phyloP scores from a whole-genome alignment of 2,797 vertebrate genomes.

The Ctenochaetus hawaiiensis region DNA sequence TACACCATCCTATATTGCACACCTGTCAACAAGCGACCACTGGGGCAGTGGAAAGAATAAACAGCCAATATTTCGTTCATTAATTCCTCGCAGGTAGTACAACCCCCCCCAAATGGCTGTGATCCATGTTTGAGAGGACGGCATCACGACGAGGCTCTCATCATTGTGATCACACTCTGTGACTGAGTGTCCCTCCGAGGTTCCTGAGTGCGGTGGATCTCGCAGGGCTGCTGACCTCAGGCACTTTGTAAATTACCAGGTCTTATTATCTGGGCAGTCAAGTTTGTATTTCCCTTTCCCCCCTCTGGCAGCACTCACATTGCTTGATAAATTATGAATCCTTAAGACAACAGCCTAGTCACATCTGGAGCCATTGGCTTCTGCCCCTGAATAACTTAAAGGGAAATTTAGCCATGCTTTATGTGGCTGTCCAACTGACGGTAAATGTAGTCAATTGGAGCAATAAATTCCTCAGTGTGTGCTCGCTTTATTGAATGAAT shows the following conservation, averaged over 20 bases:
- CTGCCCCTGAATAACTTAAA: conserved; percentile 53
- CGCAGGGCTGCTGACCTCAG: conserved; percentile 31
- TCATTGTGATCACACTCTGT: conserved; percentile 58
- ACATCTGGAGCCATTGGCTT: conserved; percentile 26
- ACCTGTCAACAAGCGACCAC: conserved; percentile 62
- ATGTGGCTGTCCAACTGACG: too few relatives aligned
- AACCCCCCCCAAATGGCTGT: background rate
- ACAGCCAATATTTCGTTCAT: conserved; percentile 59
- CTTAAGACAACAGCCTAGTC: conserved; percentile 29
- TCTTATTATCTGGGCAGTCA: conserved; percentile 62
- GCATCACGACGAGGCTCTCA: conserved; percentile 44
- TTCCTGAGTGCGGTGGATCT: conserved; percentile 49
- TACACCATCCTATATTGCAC: conserved; percentile 55
- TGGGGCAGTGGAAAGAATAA: conserved; percentile 29
- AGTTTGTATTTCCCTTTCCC: conserved; percentile 49
- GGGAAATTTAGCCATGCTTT: too few relatives aligned
- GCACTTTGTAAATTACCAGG: conserved; percentile 64
- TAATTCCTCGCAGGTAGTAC: conserved; percentile 44
- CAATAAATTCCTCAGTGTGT: too few relatives aligned
- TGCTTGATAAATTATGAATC: conserved; percentile 53
- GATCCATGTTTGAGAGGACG: conserved; percentile 23
- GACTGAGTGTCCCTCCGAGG: conserved; percentile 53
- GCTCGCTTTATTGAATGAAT: too few relatives aligned
- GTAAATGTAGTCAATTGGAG: too few relatives aligned
- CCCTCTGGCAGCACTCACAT: conserved; percentile 39